Percentiles rank a stretch among this genome's conserved stretches.
Evolutionary conservation across 2,888 invertebrate genomes (phyloP).

Genomic region (Cheilosia pagana): DNA sequence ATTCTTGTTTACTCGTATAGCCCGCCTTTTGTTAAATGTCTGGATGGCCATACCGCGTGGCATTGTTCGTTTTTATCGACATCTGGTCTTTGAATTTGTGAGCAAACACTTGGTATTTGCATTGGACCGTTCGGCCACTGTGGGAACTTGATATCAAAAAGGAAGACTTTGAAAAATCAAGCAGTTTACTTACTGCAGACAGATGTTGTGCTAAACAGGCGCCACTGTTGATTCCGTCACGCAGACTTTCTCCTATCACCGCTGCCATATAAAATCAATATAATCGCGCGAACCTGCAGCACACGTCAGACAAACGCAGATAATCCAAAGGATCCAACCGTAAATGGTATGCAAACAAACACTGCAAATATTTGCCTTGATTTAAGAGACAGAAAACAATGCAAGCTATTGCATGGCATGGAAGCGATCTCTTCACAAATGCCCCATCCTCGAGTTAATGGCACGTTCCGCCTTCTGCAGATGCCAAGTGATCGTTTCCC

Average conservation of each 20-base stretch:
- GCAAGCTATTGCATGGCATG: not conserved
- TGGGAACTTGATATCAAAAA: constrained; percentile 53
- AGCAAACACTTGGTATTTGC: constrained; percentile 46
- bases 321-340: constrained; percentile 61
- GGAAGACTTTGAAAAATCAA: constrained; percentile 45
- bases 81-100: constrained; percentile 50
- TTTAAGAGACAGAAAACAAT: constrained; percentile 29
- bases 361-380: constrained; percentile 48
- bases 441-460: constrained; percentile 36
- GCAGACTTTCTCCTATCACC: constrained; percentile 22
- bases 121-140: constrained; percentile 34
- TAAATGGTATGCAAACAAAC: constrained; percentile 65
- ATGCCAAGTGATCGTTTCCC: constrained; percentile 36
- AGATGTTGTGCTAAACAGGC: constrained; percentile 62
- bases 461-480: constrained; percentile 54
- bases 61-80: constrained; percentile 30
- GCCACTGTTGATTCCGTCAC: constrained; percentile 57
- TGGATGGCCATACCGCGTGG: constrained; percentile 25
- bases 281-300: constrained; percentile 42
- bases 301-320: constrained; percentile 30
- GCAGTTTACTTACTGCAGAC: constrained; percentile 41
- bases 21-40: not conserved
- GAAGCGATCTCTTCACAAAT: not conserved
- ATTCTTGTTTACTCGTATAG: not conserved
- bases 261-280: constrained; percentile 45